phyloP scores from a whole-genome alignment of 2,797 vertebrate species.

The Pelodytes ibericus region DNA sequence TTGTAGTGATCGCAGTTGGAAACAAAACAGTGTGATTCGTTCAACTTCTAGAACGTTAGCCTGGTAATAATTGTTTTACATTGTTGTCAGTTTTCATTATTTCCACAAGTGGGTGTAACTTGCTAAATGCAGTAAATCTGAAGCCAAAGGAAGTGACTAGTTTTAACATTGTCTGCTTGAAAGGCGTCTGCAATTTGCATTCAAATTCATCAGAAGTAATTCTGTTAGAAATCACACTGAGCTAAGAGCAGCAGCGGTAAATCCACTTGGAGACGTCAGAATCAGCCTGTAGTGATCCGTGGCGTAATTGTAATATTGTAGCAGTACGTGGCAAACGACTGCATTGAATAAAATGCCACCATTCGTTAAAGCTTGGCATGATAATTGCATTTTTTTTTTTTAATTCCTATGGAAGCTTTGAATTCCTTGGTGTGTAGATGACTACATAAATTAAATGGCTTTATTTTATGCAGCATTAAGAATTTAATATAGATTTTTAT shows the following conservation, averaged over 20 bases:
- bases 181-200: constrained; percentile 73
- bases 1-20: constrained; percentile 60
- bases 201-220: constrained; percentile 73
- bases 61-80: constrained; percentile 82
- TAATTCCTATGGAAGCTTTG: constrained; percentile 30
- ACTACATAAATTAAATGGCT: constrained; percentile 40
- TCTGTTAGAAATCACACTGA: constrained; percentile 74
- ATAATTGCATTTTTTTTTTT: constrained; percentile 42
- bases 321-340: constrained; percentile 70
- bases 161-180: constrained; percentile 73
- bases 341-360: constrained; percentile 53
- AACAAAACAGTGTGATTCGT: constrained; percentile 59
- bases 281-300: constrained; percentile 67
- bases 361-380: constrained; percentile 41
- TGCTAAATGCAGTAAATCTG: constrained; percentile 65
- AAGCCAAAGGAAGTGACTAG: constrained; percentile 74
- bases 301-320: constrained; percentile 71
- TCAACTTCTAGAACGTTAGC: constrained; percentile 37
- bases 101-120: constrained; percentile 67
- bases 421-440: constrained; percentile 35
- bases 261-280: constrained; percentile 68
- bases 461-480: constrained; percentile 48
- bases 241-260: constrained; percentile 67
- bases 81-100: constrained; percentile 69
- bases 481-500: constrained; percentile 46